Evolutionary conservation across 2,888 invertebrate genomes (phyloP), one percentile per base, ranked within the genome.

Genomic region (Orchesella flavescens): DNA sequence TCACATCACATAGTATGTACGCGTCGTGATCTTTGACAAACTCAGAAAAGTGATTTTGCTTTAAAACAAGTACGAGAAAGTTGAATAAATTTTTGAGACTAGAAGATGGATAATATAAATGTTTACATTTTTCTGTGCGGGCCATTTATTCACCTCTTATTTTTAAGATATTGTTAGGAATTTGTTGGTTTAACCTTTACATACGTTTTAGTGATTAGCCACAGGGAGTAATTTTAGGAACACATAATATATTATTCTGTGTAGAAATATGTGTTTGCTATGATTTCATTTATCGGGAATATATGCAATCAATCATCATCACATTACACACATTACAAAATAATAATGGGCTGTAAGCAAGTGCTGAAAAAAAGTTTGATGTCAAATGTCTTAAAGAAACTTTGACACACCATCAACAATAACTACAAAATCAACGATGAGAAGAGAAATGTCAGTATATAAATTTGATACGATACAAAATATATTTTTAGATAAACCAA

Each of bases 21-120:
- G n/a, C 4, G 24, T 69, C 69, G 23, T 69, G 69, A 34, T 34
- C 7, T 34, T 34, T 34, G 34, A 61, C 23, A 21, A 61, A 24
- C 17, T 61, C 72, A 66, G 72, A 79, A 34, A 73, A 53, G 79
- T 79, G 79, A 79, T 79, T 66, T 79, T 79, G 79, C 79, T 79
- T 79, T 79, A 79, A 79, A 68, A 46, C 4, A 34, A 34, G 46
- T 77, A 77, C 59, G 59, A 17, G 44, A 66, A 46, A 69, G 24
- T 66, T 66, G 55, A 76, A 68, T 66, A 76, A 76, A 66, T 44
- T 61, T 61, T 61, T 61, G 23, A 61, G 61, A 61, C 19, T 24
- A 12, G 10, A 24, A 65, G 46, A 21, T 19, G 68, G 13, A 2
- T 49, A 72, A 59, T 59, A 59, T 59, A 72, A 72, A 43, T 15